Conservation (phyloP, 2,113 vertebrate species). For the Ramphastos sulfuratus region DNA sequence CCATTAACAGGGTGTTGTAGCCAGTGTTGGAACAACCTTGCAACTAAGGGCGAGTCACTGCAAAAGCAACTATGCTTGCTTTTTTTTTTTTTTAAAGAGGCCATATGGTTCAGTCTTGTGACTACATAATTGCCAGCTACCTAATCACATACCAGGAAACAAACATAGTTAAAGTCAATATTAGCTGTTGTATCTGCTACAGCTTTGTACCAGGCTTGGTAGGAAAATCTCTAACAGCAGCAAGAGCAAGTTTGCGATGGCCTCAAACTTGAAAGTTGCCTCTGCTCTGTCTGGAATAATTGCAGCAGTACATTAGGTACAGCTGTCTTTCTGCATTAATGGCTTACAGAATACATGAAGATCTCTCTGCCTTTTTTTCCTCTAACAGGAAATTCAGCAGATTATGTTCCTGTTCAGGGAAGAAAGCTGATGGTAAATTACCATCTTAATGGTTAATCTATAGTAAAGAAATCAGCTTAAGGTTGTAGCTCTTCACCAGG, state of each 20-base stretch:
- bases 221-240: conserved; percentile 37
- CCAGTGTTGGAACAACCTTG: conserved; percentile 79
- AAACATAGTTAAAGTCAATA: conserved; percentile 70
- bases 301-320: neutral
- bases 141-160: conserved; percentile 64
- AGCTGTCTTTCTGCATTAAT: conserved; percentile 43
- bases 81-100: conserved; percentile 58
- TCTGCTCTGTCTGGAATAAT: neutral
- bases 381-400: conserved; percentile 36
- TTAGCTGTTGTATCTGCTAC: conserved; percentile 68
- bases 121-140: conserved; percentile 73
- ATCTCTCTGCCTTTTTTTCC: neutral
- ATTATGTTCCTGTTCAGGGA: neutral
- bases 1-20: conserved; percentile 78
- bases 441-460: neutral
- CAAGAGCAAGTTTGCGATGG: conserved; percentile 23
- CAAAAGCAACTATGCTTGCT: conserved; percentile 44
- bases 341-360: neutral
- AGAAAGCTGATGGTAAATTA: conserved; percentile 6
- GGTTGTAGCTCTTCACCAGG: neutral
- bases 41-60: conserved; percentile 71
- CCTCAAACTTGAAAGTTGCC: conserved; percentile 31
- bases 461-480: neutral
- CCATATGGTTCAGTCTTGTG: conserved; percentile 79
- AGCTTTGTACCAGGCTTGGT: conserved; percentile 24